These are phyloP conservation scores for Nymphicus hollandicus DNA, from an alignment of 2,113 vertebrate genomes.

Conservation along the genomic window DNA sequence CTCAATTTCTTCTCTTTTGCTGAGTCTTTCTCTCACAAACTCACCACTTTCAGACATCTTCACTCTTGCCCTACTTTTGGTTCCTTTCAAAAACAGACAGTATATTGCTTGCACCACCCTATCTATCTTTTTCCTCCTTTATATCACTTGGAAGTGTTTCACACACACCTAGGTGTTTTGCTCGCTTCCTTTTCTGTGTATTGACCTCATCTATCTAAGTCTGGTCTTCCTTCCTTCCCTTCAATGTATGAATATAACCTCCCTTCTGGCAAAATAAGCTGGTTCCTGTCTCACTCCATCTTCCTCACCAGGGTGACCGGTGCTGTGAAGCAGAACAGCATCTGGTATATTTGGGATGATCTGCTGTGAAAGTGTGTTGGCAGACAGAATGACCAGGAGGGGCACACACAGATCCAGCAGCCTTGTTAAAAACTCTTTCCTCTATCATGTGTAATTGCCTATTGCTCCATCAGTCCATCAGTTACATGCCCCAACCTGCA, in stretches of 20 bases:
- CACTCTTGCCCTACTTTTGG: neutral
- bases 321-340: fast-evolving
- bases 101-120: fast-evolving
- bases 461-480: neutral
- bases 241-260: fast-evolving
- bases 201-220: neutral
- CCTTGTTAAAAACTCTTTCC: neutral
- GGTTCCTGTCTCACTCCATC: neutral
- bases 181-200: fast-evolving
- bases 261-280: neutral
- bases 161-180: neutral
- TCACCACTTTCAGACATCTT: neutral
- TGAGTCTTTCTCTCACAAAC: neutral
- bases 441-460: fast-evolving
- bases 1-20: neutral
- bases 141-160: neutral
- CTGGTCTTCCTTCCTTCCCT: neutral
- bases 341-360: no score
- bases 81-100: neutral
- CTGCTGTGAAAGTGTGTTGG: fast-evolving
- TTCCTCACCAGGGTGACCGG: neutral
- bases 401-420: fast-evolving
- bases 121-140: neutral
- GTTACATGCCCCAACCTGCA: no score
- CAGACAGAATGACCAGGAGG: neutral